A percentile compares a stretch with the other conserved stretches of the same genome.
These are phyloP conservation scores for Mythimna lalbum DNA, from an alignment of 2,888 invertebrate species.

Conservation along the genomic window DNA sequence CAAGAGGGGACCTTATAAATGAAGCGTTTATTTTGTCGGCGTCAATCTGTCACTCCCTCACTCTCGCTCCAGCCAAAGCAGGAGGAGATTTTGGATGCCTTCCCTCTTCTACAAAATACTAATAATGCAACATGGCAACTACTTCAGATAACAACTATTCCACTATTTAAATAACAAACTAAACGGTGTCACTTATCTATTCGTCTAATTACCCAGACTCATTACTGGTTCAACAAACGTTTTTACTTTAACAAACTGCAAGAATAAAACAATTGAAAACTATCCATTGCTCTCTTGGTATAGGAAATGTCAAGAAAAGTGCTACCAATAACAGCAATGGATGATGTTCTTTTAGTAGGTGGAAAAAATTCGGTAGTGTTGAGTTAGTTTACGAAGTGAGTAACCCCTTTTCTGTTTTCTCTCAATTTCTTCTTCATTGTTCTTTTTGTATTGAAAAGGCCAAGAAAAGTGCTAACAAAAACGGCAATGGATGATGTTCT, in stretches of 20 bases:
- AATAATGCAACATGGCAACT: constrained; percentile 27
- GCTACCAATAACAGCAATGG: background rate
- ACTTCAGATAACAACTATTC: constrained; percentile 21
- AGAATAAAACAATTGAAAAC: background rate
- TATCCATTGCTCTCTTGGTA: constrained; percentile 9
- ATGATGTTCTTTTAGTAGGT: background rate
- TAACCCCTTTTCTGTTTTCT: background rate
- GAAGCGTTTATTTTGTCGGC: too few relatives aligned
- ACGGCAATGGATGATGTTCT: background rate
- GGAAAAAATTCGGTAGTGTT: background rate
- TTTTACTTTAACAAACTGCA: background rate
- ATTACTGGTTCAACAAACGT: constrained; percentile 54
- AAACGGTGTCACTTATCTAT: constrained; percentile 59
- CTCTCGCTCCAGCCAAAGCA: too few relatives aligned
- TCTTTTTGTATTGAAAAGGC: background rate
- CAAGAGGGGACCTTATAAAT: too few relatives aligned
- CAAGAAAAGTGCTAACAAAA: background rate
- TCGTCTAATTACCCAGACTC: constrained; percentile 64
- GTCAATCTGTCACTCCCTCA: too few relatives aligned
- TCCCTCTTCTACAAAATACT: background rate
- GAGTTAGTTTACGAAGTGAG: background rate
- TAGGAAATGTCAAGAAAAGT: background rate
- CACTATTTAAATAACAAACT: constrained; percentile 41
- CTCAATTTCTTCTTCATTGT: background rate
- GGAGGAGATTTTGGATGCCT: too few relatives aligned